Percentiles rank a stretch among this genome's conserved stretches.
These are phyloP conservation scores for Papilio glaucus DNA, from an alignment of 1,140 invertebrate genomes.

Conservation along the genomic window DNA sequence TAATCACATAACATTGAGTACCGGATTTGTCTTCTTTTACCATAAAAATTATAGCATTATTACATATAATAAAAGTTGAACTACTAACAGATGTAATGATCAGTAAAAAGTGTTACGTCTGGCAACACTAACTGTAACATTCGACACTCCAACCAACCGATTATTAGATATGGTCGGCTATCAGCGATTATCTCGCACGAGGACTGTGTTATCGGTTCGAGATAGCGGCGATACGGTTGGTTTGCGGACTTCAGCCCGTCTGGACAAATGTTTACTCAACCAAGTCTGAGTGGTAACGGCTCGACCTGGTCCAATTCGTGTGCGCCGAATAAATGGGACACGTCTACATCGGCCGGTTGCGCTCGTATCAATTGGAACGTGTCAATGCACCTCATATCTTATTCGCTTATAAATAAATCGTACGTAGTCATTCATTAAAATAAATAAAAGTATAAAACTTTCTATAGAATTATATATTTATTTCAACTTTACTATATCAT, in stretches of 20 bases:
- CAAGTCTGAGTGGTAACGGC: slow-evolving; percentile 58
- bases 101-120: not conserved
- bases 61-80: too few relatives aligned
- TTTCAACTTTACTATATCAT: too few relatives aligned
- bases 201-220: slow-evolving; percentile 48
- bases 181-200: slow-evolving; percentile 7
- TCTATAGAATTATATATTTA: too few relatives aligned
- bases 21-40: too few relatives aligned
- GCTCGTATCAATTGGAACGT: slow-evolving; percentile 31
- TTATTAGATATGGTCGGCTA: not conserved
- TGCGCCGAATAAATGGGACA: slow-evolving; percentile 31
- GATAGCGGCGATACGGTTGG: slow-evolving; percentile 64
- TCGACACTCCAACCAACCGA: not conserved
- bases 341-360: slow-evolving; percentile 5
- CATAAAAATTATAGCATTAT: too few relatives aligned
- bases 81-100: too few relatives aligned
- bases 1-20: too few relatives aligned
- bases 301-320: slow-evolving; percentile 40
- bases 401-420: not conserved
- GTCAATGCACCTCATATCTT: slow-evolving; percentile 21
- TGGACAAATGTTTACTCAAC: slow-evolving; percentile 68
- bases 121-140: not conserved
- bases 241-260: slow-evolving; percentile 66
- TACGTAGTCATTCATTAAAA: too few relatives aligned
- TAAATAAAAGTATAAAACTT: too few relatives aligned